Percentiles rank a stretch among this genome's conserved stretches.
phyloP scores from a whole-genome alignment of 2,797 vertebrate species.

The Chloroceryle amazona region DNA sequence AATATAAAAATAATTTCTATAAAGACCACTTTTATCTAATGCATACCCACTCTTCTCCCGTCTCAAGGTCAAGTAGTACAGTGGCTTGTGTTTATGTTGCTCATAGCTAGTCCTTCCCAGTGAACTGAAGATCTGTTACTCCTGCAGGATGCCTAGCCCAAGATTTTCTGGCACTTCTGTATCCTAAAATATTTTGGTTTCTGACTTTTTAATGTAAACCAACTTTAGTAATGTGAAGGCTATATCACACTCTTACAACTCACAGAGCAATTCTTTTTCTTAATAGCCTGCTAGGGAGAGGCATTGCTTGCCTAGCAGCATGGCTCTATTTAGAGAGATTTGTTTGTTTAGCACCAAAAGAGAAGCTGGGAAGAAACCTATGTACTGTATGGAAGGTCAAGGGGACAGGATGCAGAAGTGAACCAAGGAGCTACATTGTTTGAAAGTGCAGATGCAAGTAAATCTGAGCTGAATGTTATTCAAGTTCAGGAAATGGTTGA shows the following conservation, averaged over 20 bases:
- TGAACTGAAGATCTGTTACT: background rate
- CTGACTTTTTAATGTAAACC: background rate
- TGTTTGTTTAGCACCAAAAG: background rate
- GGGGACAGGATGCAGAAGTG: background rate
- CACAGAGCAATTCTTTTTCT: background rate
- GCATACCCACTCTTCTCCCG: background rate
- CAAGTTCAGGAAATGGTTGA: background rate
- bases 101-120: background rate
- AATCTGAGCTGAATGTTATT: background rate
- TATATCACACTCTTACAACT: background rate
- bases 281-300: background rate
- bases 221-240: background rate
- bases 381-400: accelerated
- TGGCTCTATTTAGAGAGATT: background rate
- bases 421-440: background rate
- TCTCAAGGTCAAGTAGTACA: background rate
- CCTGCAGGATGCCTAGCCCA: background rate
- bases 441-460: background rate
- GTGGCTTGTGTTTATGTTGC: background rate
- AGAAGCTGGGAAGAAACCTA: background rate
- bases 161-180: background rate
- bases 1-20: background rate
- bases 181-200: background rate
- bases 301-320: background rate
- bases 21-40: accelerated